phyloP scores from a whole-genome alignment of 2,888 invertebrate genomes.

The Lycia hirtaria region DNA sequence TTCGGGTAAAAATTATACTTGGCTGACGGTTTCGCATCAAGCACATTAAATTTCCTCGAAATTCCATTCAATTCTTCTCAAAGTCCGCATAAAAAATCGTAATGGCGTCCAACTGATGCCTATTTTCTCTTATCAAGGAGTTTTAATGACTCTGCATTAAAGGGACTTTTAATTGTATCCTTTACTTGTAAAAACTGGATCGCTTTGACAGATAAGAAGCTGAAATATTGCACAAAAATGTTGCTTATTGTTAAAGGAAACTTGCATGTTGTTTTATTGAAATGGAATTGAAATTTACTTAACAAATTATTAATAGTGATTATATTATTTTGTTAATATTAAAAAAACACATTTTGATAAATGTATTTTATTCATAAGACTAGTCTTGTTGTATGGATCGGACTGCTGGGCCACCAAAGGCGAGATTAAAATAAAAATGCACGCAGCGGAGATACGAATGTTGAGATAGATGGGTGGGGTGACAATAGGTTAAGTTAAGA shows the following conservation, averaged over 20 bases:
- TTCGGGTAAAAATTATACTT: too few relatives aligned
- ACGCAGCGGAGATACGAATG: too few relatives aligned
- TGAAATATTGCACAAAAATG: not conserved
- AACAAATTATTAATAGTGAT: too few relatives aligned
- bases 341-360: too few relatives aligned
- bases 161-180: constrained; percentile 23
- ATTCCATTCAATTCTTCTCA: constrained; percentile 1
- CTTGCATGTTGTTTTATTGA: not conserved
- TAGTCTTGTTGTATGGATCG: too few relatives aligned
- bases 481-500: too few relatives aligned
- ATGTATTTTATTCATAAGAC: too few relatives aligned
- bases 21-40: not conserved
- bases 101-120: constrained; percentile 16
- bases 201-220: constrained; percentile 18
- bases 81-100: constrained; percentile 12
- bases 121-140: constrained; percentile 21
- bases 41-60: constrained; percentile 1
- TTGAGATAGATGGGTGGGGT: too few relatives aligned
- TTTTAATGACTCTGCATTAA: constrained; percentile 28
- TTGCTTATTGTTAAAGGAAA: not conserved
- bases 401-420: too few relatives aligned
- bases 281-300: not conserved
- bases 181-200: constrained; percentile 26
- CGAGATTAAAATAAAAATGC: too few relatives aligned
- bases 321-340: too few relatives aligned